A percentile compares a stretch with the other conserved stretches of the same genome.
phyloP scores from a whole-genome alignment of 2,888 invertebrate species.

The Cremastobaeus sp. region DNA sequence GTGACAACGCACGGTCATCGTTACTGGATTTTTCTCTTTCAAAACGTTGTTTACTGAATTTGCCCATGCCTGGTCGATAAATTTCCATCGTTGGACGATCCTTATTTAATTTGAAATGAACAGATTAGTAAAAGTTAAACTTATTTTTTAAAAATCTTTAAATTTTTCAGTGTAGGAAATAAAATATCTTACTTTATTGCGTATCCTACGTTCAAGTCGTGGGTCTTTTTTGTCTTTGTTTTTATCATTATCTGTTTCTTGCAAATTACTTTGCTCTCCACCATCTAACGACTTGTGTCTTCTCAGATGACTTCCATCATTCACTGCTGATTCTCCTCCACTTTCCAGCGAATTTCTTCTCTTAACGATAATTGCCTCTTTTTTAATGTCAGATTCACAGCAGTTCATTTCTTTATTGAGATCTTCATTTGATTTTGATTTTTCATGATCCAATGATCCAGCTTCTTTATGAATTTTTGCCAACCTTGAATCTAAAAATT shows the following conservation, averaged over 20 bases:
- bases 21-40: constrained; percentile 75
- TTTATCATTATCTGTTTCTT: constrained; percentile 80
- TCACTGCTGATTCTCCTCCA: constrained; percentile 70
- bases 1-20: constrained; percentile 74
- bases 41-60: constrained; percentile 84
- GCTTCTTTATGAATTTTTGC: constrained; percentile 31
- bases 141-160: constrained; percentile 12
- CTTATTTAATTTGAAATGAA: too few relatives aligned
- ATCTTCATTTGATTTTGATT: constrained; percentile 66
- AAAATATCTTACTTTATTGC: constrained; percentile 81
- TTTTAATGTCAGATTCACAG: constrained; percentile 63
- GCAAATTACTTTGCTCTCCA: constrained; percentile 79
- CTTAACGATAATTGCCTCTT: constrained; percentile 69
- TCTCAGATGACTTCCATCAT: constrained; percentile 77
- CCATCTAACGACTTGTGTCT: constrained; percentile 82
- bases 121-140: constrained; percentile 19
- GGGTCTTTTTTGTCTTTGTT: constrained; percentile 81
- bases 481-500: constrained; percentile 29
- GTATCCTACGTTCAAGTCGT: constrained; percentile 82
- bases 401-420: constrained; percentile 62
- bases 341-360: constrained; percentile 76
- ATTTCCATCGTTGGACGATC: constrained; percentile 94
- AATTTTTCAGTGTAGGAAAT: not conserved
- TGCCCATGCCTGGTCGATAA: constrained; percentile 94
- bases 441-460: constrained; percentile 45